phyloP scores from a whole-genome alignment of 2,797 vertebrate species.

The Echeneis naucrates region DNA sequence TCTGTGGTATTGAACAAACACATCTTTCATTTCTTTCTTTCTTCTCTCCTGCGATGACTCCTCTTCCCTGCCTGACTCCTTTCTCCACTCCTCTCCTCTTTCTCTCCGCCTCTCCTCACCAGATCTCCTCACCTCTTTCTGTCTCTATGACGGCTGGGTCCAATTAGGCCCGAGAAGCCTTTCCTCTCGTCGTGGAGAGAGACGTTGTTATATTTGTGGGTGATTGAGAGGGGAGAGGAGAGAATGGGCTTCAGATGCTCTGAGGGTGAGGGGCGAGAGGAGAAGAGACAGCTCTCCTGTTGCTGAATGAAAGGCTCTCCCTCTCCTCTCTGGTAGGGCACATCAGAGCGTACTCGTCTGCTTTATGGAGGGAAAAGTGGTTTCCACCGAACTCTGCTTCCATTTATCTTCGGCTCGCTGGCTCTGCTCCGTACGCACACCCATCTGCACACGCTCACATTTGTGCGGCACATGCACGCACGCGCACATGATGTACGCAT shows the following conservation, averaged over 20 bases:
- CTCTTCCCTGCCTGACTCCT: slow-evolving; percentile 39
- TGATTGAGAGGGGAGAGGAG: slow-evolving; percentile 66
- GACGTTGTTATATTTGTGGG: slow-evolving; percentile 72
- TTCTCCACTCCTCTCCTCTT: slow-evolving; percentile 26
- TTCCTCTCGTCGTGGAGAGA: slow-evolving; percentile 62
- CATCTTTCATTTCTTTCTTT: slow-evolving; percentile 77
- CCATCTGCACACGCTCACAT: slow-evolving; percentile 49
- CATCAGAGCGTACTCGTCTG: slow-evolving; percentile 68
- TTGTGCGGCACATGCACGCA: slow-evolving; percentile 61
- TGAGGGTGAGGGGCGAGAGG: slow-evolving; percentile 55
- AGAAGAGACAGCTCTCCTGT: slow-evolving; percentile 73
- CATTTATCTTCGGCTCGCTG: slow-evolving; percentile 72
- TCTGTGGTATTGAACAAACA: slow-evolving; percentile 78
- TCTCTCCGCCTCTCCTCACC: slow-evolving; percentile 27
- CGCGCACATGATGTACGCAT: slow-evolving; percentile 53
- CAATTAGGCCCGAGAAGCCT: slow-evolving; percentile 71
- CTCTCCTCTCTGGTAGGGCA: slow-evolving; percentile 63
- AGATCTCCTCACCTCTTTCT: slow-evolving; percentile 63
- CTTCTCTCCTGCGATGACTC: slow-evolving; percentile 60
- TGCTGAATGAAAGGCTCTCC: slow-evolving; percentile 72
- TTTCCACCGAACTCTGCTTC: slow-evolving; percentile 80
- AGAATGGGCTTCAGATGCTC: slow-evolving; percentile 81
- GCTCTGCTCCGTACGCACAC: slow-evolving; percentile 31
- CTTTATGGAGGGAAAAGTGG: slow-evolving; percentile 76
- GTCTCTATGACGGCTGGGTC: slow-evolving; percentile 73